These are phyloP conservation scores for Drosophila asahinai DNA, from an alignment of 1,140 invertebrate species.

Conservation along the genomic window DNA sequence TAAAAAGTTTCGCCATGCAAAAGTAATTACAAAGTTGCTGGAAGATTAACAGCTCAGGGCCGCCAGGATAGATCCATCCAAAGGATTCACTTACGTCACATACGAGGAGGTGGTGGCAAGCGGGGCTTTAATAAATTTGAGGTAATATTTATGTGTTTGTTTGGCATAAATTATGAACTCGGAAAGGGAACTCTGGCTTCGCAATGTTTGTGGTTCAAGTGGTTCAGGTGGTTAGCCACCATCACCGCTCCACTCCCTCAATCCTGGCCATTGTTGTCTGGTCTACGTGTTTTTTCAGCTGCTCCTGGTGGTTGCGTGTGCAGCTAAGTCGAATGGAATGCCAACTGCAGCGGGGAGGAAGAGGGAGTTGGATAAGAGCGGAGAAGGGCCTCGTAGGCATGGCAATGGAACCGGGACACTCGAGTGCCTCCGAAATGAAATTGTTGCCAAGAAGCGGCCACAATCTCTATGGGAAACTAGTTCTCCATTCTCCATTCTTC, in stretches of 20 bases:
- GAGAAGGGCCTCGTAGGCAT: constrained; percentile 34
- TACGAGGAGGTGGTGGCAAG: constrained; percentile 3
- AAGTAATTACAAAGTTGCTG: constrained; percentile 75
- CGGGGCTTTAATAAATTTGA: constrained; percentile 63
- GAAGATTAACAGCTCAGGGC: constrained; percentile 69
- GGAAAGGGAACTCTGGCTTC: constrained; percentile 37
- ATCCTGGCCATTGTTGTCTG: constrained; percentile 26
- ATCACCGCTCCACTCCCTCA: constrained; percentile 4
- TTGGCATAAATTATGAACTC: constrained; percentile 59
- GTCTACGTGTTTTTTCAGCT: constrained; percentile 40
- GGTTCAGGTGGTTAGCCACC: constrained; percentile 47
- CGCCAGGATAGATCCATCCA: not conserved
- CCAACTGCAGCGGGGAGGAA: constrained; percentile 51
- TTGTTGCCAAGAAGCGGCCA: constrained; percentile 67
- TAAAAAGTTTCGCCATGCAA: constrained; percentile 61
- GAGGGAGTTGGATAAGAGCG: constrained; percentile 15
- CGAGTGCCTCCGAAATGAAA: constrained; percentile 69
- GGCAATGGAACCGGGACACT: constrained; percentile 38
- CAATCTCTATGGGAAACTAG: constrained; percentile 27
- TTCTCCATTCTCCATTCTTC: not conserved
- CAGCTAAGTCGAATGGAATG: constrained; percentile 49
- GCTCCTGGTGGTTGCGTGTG: constrained; percentile 41
- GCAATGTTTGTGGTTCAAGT: constrained; percentile 68
- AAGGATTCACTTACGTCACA: constrained; percentile 25
- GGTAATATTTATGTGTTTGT: constrained; percentile 59